Base-by-base conservation (phyloP, 2,113 vertebrate species). In the Leucopsar rothschildi region DNA sequence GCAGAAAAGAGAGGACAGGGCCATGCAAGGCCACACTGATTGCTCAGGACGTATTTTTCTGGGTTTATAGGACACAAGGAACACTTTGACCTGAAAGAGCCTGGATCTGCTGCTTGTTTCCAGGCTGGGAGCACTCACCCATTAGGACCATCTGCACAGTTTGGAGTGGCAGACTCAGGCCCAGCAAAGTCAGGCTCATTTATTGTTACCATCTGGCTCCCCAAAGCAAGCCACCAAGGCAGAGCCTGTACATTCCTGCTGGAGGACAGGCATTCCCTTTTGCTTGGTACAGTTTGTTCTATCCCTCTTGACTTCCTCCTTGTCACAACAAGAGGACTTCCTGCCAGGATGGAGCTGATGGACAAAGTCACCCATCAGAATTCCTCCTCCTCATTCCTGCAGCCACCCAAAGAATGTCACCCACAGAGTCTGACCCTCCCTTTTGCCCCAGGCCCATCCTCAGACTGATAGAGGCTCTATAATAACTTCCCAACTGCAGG, bases 361-460 rank as follows among this genome's bases (percentile, higher is more conserved):
- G 76, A 42, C 24, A 31, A 7, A 2, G 0, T 86, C 88, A 86
- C 49, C 27, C 79, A 10, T 19, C 75, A 49, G 64, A 68, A 78
- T 53, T 90, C 89, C 63, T 83, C 50, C 14, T 68, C 27, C 50
- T 52, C 94, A 68, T 91, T 84, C 65, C 77, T 76, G n/a, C 83
- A 91, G 86, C 65, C 80, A 86, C 64, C 29, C 71, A 60, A 94
- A 83, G 71, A 92, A 95, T 73, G 93, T 79, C 92, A 82, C 71
- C 47, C 1, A 10, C 9, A 82, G 42, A 78, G 29, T 11, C 88
- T 69, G 83, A 11, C 40, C 65, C 88, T 94, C 95, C 95, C 64
- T 92, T 96, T 75, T 2, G 76, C 82, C 60, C 56, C 37, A 11
- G 71, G 95, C 76, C 40, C 80, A 73, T 88, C 87, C 82, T 77